Conservation (phyloP, 1,140 invertebrate species). For the Tetragonula clypearis region DNA sequence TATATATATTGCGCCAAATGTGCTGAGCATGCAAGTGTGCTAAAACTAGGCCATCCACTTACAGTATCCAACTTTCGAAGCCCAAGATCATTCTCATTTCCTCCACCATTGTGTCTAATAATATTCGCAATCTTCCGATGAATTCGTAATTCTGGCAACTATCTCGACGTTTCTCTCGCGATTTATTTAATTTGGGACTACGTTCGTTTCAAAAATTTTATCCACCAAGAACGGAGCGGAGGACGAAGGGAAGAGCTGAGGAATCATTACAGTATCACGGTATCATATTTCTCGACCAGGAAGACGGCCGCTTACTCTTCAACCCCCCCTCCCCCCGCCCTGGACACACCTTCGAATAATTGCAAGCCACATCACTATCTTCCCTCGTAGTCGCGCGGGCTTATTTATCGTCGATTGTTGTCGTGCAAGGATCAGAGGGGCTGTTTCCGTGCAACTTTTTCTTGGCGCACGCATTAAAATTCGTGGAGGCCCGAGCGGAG, state of each 20-base stretch:
- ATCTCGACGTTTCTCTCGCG: background rate
- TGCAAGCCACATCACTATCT: background rate
- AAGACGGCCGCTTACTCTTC: background rate
- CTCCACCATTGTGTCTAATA: background rate
- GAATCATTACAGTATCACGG: background rate
- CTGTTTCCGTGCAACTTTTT: conserved; percentile 20
- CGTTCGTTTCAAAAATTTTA: background rate
- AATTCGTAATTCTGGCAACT: background rate
- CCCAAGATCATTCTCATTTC: background rate
- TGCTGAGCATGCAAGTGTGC: background rate
- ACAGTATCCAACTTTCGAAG: background rate
- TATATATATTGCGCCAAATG: background rate
- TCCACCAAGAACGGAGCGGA: too few relatives aligned
- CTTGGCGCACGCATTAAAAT: conserved; percentile 21
- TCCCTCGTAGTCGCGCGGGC: background rate
- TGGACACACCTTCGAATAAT: conserved; percentile 36
- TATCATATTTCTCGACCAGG: background rate
- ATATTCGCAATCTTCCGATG: background rate
- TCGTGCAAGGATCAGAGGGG: conserved; percentile 28
- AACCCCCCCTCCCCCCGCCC: background rate
- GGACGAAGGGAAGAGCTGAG: background rate
- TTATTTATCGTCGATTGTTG: conserved; percentile 53
- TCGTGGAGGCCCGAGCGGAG: conserved; percentile 11
- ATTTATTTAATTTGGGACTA: background rate
- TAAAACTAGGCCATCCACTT: background rate